Base-by-base conservation (phyloP, 2,888 invertebrate species). In the Phytoseiulus persimilis region DNA sequence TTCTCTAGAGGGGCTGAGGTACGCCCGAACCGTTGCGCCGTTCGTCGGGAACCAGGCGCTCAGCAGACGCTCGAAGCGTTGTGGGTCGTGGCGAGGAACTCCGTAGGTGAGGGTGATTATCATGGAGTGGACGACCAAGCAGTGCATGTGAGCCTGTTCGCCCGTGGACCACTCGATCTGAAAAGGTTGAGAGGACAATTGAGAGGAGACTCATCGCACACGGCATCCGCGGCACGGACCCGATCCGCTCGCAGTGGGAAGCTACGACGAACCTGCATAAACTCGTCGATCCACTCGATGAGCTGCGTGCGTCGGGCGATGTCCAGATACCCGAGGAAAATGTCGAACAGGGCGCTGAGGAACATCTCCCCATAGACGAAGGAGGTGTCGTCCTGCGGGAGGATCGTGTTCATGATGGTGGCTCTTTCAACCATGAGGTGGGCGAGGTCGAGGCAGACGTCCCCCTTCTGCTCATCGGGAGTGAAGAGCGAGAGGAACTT, bases 371-470 rank as follows among this genome's bases (percentile, higher is more conserved):
- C 83, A 89, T 90, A 65, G 91, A 90, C 90, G 91, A 90, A 83
- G 23, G 89, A 39, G 91, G 89, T 89, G 32, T 87, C 87, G 83
- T 91, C 91, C 0, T 94, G 93, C 0, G 95, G 96, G 90, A 97
- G 93, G 91, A 97, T 95, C 91, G 96, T 95, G 89, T 95, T 95
- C 92, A 96, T 95, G 92, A 98, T 95, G 11, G 96, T 96, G 91
- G 96, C 95, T 31, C 98, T 94, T 93, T 98, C 98, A 90, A 98
- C 97, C 91, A 98, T 95, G 91, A 98, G 93, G 91, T 97, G 97
- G 23, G 97, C 96, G 92, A 98, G 95, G 92, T 98, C 98, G 93
- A 95, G 94, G 0, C 94, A 90, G 65, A 91, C 93, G 90, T 95
- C 95, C 0, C 94, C 94, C 0, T 95, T 94, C 1, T 95, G 92